These are phyloP conservation scores for Epizoanthus rinbou DNA, from an alignment of 92 coral and sea anemone genomes.

Conservation along the genomic window DNA sequence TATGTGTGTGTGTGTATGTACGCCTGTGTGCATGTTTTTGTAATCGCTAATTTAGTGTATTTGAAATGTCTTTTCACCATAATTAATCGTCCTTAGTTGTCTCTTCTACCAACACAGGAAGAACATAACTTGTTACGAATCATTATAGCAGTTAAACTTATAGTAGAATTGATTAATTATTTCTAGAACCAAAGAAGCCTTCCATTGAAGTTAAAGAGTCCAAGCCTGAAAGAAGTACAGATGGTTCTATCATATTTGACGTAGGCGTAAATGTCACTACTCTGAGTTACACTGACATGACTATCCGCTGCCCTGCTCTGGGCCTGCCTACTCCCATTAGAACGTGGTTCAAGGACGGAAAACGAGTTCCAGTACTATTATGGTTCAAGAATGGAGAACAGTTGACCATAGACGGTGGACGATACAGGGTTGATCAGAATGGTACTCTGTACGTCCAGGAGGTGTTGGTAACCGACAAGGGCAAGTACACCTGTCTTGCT, in stretches of 20 bases:
- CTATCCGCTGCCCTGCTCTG: constrained; percentile 67
- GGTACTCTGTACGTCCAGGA: constrained; percentile 32
- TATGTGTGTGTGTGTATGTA: too few species aligned
- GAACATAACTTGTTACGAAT: too few species aligned
- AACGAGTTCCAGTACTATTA: constrained; percentile 31
- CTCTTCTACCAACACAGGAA: too few species aligned
- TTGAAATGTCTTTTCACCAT: too few species aligned
- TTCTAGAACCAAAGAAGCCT: constrained; percentile 25
- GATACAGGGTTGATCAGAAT: constrained; percentile 32
- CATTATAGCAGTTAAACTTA: too few species aligned
- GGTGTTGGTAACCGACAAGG: constrained; percentile 52
- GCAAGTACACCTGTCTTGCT: constrained; percentile 67
- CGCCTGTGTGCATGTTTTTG: too few species aligned
- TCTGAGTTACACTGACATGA: constrained; percentile 62
- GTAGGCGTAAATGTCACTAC: constrained; percentile 58
- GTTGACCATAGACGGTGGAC: background rate
- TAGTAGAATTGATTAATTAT: too few species aligned
- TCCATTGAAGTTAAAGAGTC: constrained; percentile 26
- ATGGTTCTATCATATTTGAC: constrained; percentile 28
- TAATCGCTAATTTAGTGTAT: too few species aligned
- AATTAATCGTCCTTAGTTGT: too few species aligned
- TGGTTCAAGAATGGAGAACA: constrained; percentile 35
- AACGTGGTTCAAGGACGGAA: constrained; percentile 67
- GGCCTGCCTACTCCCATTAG: constrained; percentile 79
- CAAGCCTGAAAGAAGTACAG: background rate